Evolutionary conservation across 2,888 invertebrate species (phyloP).

Genomic region (Tenthredo scrophulariae): DNA sequence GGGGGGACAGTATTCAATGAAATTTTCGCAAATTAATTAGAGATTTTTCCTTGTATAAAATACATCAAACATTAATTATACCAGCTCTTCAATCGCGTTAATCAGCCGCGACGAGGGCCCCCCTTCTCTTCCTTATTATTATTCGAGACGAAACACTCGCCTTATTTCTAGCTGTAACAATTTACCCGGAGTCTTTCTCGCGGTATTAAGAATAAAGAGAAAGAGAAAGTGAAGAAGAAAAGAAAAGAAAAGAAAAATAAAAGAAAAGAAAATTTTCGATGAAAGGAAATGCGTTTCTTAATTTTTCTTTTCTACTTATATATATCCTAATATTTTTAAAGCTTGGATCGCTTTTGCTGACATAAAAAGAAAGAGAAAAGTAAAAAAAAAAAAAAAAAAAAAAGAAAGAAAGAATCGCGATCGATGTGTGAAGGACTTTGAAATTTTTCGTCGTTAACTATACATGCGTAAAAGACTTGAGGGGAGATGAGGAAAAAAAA

Average conservation of each 20-base stretch:
- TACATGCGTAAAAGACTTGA: not conserved
- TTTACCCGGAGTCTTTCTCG: not conserved
- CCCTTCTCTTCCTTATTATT: not conserved
- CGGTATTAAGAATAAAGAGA: not conserved
- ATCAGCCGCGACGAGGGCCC: slow-evolving; percentile 9
- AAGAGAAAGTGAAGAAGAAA: no score
- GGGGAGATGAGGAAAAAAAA: not conserved
- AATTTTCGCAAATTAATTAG: slow-evolving; percentile 29
- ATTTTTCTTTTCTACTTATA: not conserved
- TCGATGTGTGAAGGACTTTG: not conserved
- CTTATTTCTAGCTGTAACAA: slow-evolving; percentile 1
- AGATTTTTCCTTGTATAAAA: slow-evolving; percentile 8
- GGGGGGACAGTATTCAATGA: not conserved
- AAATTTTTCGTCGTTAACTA: not conserved
- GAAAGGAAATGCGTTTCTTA: not conserved
- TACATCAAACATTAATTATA: slow-evolving; percentile 30
- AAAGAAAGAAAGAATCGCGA: not conserved
- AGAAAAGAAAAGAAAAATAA: no score
- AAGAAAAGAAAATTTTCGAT: not conserved
- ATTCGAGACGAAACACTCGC: not conserved
- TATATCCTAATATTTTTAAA: not conserved
- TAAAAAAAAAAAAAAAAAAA: not conserved
- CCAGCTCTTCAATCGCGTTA: slow-evolving; percentile 11
- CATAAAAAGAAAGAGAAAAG: not conserved
- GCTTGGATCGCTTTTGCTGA: not conserved